Percentiles rank a stretch among this genome's conserved stretches.
These are phyloP conservation scores for Xerus rutilus DNA, from an alignment of 2,797 vertebrate genomes.

Conservation along the genomic window DNA sequence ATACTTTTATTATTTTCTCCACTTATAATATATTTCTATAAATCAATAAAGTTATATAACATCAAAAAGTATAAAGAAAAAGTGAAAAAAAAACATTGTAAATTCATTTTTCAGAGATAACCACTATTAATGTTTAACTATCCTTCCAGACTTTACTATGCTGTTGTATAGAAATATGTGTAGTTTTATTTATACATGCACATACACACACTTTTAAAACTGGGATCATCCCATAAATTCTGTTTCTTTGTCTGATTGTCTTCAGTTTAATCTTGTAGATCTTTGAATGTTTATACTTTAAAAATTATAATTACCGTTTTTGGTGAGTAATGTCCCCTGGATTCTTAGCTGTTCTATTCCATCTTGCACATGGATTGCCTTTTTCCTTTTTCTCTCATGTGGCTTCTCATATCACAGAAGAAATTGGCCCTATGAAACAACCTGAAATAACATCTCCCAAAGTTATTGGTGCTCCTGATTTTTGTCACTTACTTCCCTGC, in stretches of 20 bases:
- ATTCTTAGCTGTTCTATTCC: background rate
- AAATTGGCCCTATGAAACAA: background rate
- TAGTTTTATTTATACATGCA: background rate
- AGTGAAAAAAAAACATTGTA: background rate
- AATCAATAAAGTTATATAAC: background rate
- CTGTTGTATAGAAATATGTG: background rate
- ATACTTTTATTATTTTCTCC: background rate
- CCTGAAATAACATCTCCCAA: background rate
- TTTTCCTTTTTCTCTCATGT: background rate
- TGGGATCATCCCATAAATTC: background rate
- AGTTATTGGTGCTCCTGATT: background rate
- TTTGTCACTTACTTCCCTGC: background rate
- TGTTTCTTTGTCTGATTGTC: background rate
- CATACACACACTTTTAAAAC: background rate
- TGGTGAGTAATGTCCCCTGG: background rate
- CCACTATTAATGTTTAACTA: background rate
- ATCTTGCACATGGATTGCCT: background rate
- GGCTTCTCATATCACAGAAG: background rate
- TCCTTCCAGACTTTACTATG: background rate
- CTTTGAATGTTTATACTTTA: background rate
- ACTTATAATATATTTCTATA: background rate
- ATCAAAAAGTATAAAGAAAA: background rate
- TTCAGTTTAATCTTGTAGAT: background rate
- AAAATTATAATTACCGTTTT: background rate
- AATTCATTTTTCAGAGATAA: background rate